These are phyloP conservation scores for Sebastes steindachneri DNA, from an alignment of 2,797 vertebrate genomes.

Conservation along the genomic window DNA sequence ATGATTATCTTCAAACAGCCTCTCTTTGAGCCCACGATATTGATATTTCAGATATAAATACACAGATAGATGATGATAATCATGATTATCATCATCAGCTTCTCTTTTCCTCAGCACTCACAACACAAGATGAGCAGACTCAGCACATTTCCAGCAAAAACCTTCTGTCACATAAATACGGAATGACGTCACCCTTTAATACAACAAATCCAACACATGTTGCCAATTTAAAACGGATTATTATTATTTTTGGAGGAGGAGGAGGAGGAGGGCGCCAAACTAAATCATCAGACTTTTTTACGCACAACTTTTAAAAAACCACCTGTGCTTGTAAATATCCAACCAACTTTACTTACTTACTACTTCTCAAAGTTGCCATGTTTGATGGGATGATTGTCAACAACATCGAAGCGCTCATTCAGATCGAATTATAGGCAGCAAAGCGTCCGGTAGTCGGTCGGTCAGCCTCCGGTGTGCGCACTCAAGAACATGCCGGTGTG, in stretches of 20 bases:
- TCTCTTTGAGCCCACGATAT: background rate
- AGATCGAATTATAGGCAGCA: background rate
- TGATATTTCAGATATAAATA: background rate
- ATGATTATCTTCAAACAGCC: background rate
- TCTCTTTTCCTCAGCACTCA: slow-evolving; percentile 19
- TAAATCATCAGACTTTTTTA: background rate
- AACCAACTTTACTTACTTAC: slow-evolving; percentile 14
- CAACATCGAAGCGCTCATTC: slow-evolving; percentile 10
- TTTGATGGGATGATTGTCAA: slow-evolving; percentile 34
- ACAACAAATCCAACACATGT: slow-evolving; percentile 65
- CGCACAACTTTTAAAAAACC: background rate
- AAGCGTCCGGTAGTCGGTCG: slow-evolving; percentile 1
- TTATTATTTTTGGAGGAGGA: background rate
- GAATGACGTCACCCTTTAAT: slow-evolving; percentile 72
- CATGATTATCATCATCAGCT: background rate
- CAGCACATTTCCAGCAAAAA: slow-evolving; percentile 74
- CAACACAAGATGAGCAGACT: slow-evolving; percentile 62
- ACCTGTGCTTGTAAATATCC: background rate
- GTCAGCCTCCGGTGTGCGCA: background rate
- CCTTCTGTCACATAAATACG: slow-evolving; percentile 71
- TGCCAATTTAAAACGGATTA: slow-evolving; percentile 60
- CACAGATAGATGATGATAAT: background rate
- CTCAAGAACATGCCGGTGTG: slow-evolving; percentile 43
- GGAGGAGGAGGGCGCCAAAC: background rate
- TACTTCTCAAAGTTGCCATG: slow-evolving; percentile 31